Percentiles rank a stretch among this genome's conserved stretches.
Evolutionary conservation across 2,888 invertebrate species (phyloP).

Genomic region (Rhagophthalmus giganteus): DNA sequence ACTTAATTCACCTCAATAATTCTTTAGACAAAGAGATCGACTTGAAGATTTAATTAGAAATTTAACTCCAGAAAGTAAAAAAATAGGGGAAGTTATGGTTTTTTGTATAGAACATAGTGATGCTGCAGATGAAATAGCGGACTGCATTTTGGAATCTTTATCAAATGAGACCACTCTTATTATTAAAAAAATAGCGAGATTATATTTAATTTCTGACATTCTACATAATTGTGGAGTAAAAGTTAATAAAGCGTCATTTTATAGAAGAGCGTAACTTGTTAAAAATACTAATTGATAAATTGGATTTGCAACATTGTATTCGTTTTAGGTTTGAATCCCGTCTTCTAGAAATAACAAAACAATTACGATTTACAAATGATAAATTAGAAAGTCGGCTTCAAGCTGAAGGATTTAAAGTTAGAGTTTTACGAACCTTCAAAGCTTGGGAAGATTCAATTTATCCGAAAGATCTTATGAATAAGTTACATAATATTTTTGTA

Average conservation of each 20-base stretch:
- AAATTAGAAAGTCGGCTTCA: conserved; percentile 81
- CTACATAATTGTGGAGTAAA: conserved; percentile 96
- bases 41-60: conserved; percentile 89
- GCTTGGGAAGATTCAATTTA: conserved; percentile 99
- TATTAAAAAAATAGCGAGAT: conserved; percentile 85
- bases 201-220: conserved; percentile 96
- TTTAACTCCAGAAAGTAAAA: conserved; percentile 76
- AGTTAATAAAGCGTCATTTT: conserved; percentile 94
- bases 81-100: conserved; percentile 95
- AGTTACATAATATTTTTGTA: conserved; percentile 86
- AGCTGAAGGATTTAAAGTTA: conserved; percentile 93
- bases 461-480: conserved; percentile 86
- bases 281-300: background rate
- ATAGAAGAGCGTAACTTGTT: conserved; percentile 74
- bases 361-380: conserved; percentile 72
- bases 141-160: conserved; percentile 87
- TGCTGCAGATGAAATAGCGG: conserved; percentile 93
- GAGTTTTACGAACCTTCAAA: conserved; percentile 86
- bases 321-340: conserved; percentile 67
- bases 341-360: conserved; percentile 74
- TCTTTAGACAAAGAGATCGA: conserved; percentile 81
- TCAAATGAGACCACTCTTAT: conserved; percentile 75
- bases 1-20: background rate
- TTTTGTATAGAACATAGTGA: conserved; percentile 99
- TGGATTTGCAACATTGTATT: background rate